Evolutionary conservation across 2,888 invertebrate genomes (phyloP), one percentile per base, ranked within the genome.

Genomic region (Ypsolopha scabrella): DNA sequence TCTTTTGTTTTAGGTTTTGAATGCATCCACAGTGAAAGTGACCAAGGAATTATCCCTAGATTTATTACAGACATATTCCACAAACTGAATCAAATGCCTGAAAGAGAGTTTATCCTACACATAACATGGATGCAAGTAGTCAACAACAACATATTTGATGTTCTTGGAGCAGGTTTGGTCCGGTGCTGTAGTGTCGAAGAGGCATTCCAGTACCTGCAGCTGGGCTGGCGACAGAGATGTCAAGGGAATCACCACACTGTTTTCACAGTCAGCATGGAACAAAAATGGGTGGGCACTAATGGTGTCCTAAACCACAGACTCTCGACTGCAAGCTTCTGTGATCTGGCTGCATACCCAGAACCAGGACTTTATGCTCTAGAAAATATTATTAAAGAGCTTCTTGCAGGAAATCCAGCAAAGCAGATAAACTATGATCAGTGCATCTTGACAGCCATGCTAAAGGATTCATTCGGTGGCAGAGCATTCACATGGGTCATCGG

Each of bases 401-500:
- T 65, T 60, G 91, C 67, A 75, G 90, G 61, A 67, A 91, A 78
- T 60, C 85, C 85, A 59, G 80, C 85, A 4, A 85, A 83, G 59
- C 81, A 82, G 69, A 83, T 87, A 44, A 85, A 87, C 60, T 90
- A 90, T 70, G 89, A 90, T 58, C 90, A 91, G 62, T 92, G 91
- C 37, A 90, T 91, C 41, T 74, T 92, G 37, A 91, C 92, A 13
- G 91, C 91, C 3, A 86, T 92, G 71, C 70, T 92, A 0, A 88
- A 92, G 72, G 93, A 93, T 67, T 92, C 93, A 1, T 92, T 93
- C 75, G 93, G 93, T 9, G 93, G 93, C 0, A 87, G 92, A 62
- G 92, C 93, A 2, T 92, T 92, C 63, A 93, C 93, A 2, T 79
- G 93, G 75, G 82, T 93, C 1, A 89, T 93, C 53, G 89, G 92